These are phyloP conservation scores for Edolisoma coerulescens DNA, from an alignment of 2,113 vertebrate species.

Conservation along the genomic window DNA sequence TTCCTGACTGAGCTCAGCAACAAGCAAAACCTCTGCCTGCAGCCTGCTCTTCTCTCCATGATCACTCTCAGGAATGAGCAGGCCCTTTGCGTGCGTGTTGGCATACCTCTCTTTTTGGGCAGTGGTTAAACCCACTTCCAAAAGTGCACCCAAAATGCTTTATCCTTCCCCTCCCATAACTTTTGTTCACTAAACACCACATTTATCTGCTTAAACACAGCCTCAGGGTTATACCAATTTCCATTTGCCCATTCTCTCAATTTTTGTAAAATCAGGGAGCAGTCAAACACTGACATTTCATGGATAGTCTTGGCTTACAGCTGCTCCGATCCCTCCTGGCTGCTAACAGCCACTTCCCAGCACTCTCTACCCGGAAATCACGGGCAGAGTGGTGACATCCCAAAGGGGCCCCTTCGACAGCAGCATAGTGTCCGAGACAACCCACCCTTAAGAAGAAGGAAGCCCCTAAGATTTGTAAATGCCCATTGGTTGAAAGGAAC, in stretches of 20 bases:
- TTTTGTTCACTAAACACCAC: not conserved
- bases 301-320: not conserved
- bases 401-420: accelerated
- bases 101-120: not conserved
- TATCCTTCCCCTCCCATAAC: not conserved
- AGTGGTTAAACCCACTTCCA: not conserved
- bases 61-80: not conserved
- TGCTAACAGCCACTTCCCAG: not conserved
- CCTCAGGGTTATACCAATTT: not conserved
- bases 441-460: not conserved
- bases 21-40: not conserved
- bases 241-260: not conserved
- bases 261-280: not conserved
- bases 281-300: not conserved
- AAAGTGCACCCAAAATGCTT: not conserved
- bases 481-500: not conserved
- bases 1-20: not conserved
- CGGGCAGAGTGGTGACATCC: accelerated
- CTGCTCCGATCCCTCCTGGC: not conserved
- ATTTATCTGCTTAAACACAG: not conserved
- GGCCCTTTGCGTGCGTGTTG: not conserved
- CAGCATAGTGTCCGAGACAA: accelerated
- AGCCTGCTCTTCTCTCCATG: not conserved
- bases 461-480: not conserved
- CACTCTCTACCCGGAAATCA: not conserved